Base-by-base conservation (phyloP, 2,888 invertebrate species). In the Latheticus oryzae region DNA sequence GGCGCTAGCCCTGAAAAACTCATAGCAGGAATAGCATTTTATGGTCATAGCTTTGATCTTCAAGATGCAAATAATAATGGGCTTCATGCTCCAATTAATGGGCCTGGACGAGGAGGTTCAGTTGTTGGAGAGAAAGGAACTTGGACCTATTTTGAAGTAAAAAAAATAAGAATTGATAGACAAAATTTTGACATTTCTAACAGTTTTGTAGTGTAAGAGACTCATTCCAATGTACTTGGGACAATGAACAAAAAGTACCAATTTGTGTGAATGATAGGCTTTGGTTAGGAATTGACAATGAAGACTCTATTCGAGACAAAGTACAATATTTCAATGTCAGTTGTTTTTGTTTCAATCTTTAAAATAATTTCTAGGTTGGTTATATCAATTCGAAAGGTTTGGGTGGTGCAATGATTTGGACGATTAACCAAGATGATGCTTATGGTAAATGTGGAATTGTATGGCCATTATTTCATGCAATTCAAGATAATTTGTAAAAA, bases 51-150 rank as follows among this genome's bases (percentile, higher is more conserved):
- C n/a, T 58, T 40, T 7, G 53, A 30, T 11, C 38, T 58, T 5
- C 13, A n/a, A 9, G 33, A 58, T 40, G 15, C 58, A 1, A 70
- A 63, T 0, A 60, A 74, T 0, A 78, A 81, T 15, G 78, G 75
- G 1, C 74, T 87, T 0, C 83, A 86, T 17, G 83, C 87, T 0
- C 78, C 84, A 0, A 78, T 83, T 1, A 76, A 68, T n/a, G 38
- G 51, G 1, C 9, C 37, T 1, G 52, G 51, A 24, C 5, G 38
- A 23, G 43, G 43, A 2, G 48, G 56, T n/a, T 30, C 37, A 5
- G 15, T 42, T 23, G 16, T 50, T 1, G 9, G 23, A 17, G 50
- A 50, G 17, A 26, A 37, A 9, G 50, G 37, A 4, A 38, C 38
- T 7, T 38, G 30, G 38, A 21, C 12, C n/a, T 50, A 50, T 12